Evolutionary conservation across 2,113 vertebrate genomes (phyloP), one percentile per base, ranked within the genome.

Genomic region (Jaculus jaculus): DNA sequence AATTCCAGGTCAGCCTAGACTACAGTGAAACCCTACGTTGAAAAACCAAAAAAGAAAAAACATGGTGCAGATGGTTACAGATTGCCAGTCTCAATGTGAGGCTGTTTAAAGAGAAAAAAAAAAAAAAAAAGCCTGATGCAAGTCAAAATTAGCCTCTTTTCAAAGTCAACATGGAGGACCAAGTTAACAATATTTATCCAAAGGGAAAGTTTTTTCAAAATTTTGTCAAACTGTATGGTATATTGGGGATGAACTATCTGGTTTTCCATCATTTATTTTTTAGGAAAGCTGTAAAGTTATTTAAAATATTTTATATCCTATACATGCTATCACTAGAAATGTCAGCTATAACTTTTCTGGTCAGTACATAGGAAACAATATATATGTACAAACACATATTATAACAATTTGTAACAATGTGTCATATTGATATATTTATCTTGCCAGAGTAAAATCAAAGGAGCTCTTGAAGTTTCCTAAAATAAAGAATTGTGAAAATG

Each of bases 401-500:
- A 61, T 39, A 37, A 58, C 28, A 47, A 72, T 72, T 32, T 16
- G 26, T 39, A 63, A 51, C 10, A 54, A 60, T 80, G 26, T 51
- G 32, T 13, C 32, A 17, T 69, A 47, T 69, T 84, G 90, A 84
- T 47, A 81, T 28, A 60, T 34, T 68, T 6, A 58, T 71, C 65
- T 42, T 75, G 1, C 13, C 18, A 91, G 60, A 60, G 6, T 28
- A 68, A 26, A 74, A 84, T 51, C 68, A 82, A 74, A 92, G 13
- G 42, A 71, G 80, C 51, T 75, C 7, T 94, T 20, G 7, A 34
- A 16, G 10, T 39, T 90, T 20, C 9, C 74, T 65, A 26, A 96
- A 93, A 94, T 18, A 60, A 83, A 87, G 47, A 90, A 60, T 11
- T 47, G 32, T 92, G 72, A 86, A 69, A 90, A 85, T 86, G n/a